Percentiles rank a stretch among this genome's conserved stretches.
phyloP scores from a whole-genome alignment of 2,797 vertebrate species.

The Sebastes nivosus region DNA sequence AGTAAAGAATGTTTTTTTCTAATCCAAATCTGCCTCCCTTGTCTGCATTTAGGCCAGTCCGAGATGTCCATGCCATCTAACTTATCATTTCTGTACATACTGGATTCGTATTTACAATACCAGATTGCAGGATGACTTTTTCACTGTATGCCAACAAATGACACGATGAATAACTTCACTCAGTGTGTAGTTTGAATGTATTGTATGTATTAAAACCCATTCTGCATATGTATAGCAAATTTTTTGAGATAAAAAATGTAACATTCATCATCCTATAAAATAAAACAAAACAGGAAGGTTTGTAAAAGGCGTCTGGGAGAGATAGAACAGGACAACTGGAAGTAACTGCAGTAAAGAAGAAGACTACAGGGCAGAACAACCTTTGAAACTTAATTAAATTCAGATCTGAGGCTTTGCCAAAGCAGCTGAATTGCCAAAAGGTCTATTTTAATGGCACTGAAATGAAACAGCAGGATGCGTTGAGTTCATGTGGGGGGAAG shows the following conservation, averaged over 20 bases:
- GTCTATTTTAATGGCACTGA: constrained; percentile 15
- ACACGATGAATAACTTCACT: neutral
- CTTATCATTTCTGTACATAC: neutral
- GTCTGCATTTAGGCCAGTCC: neutral
- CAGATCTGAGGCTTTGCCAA: constrained; percentile 1
- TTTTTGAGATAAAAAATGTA: neutral
- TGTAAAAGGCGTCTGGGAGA: neutral
- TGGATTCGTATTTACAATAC: neutral
- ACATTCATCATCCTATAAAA: neutral
- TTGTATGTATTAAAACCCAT: neutral
- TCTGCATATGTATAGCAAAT: neutral
- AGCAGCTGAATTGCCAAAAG: constrained; percentile 7
- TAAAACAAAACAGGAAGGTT: neutral
- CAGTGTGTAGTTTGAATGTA: neutral
- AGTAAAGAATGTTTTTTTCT: neutral
- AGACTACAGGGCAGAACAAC: constrained; percentile 1
- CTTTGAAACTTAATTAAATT: constrained; percentile 33
- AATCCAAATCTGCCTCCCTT: neutral
- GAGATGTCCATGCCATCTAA: neutral
- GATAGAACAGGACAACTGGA: neutral
- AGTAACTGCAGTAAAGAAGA: neutral
- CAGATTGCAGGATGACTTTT: neutral
- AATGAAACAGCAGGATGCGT: neutral
- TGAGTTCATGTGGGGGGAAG: constrained; percentile 6
- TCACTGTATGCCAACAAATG: neutral